Base-by-base conservation (phyloP, 2,888 invertebrate genomes). In the Eupithecia abbreviata region DNA sequence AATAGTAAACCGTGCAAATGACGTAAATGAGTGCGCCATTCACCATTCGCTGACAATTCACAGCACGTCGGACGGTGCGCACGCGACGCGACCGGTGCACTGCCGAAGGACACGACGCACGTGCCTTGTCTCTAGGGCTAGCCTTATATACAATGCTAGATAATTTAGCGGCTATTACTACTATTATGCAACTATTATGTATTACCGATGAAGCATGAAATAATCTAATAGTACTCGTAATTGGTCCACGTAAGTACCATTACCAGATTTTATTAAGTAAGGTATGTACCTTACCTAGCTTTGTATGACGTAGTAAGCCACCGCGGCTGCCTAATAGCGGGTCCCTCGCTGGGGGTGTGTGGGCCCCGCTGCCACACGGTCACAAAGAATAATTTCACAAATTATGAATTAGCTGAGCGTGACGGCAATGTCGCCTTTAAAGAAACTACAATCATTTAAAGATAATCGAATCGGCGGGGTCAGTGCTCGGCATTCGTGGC, bases 381-480 rank as follows among this genome's bases (percentile, higher is more conserved):
- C 30, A 30, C 30, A 30, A 30, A 30, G 30, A 30, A 30, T 30
- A 30, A 30, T 30, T 69, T 42, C 65, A 67, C 69, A 65, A 70
- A 49, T 70, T 75, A 71, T 71, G 47, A 72, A 76, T 71, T 73
- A 75, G 76, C 74, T 43, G 41, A 74, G 74, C 77, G 76, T 73
- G 73, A 76, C 76, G 74, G 76, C 72, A 78, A 72, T 72, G 51
- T 18, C 51, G 72, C 72, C 77, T 79, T 79, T 73, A 67, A 80
- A 79, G 77, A 77, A 71, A 71, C 74, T 69, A 72, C 77, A 80
- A 82, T 84, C 80, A 79, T 82, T 74, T 81, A 76, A 83, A 79
- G 82, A 81, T 79, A 77, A 73, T 73, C 78, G 74, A 75, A 77
- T 72, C 76, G 71, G 65, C 70, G 83, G 82, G 85, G 85, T 85